Base-by-base conservation (phyloP, 2,113 vertebrate species). In the Zosterops japonicus region DNA sequence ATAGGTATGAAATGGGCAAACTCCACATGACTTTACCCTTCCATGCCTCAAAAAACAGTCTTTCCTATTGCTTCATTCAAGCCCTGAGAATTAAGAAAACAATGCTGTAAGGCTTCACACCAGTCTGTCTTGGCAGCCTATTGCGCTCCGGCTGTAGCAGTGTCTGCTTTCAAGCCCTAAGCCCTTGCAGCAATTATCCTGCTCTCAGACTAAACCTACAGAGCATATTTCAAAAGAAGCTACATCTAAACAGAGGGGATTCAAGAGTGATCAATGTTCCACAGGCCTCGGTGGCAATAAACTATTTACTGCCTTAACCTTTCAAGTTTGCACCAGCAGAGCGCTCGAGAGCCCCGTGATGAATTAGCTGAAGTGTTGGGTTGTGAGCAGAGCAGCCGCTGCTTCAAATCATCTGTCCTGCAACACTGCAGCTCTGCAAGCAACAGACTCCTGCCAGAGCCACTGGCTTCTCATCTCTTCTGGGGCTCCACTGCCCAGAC, bases 291-390 rank as follows among this genome's bases (percentile, higher is more conserved):
- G 67, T 63, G 76, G 94, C 93, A 83, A 96, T 95, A 96, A 97
- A 97, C 97, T 89, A 94, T 97, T 95, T 96, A 96, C 95, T 92
- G 94, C 86, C 71, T 91, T 67, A 94, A 94, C 95, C 93, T 95
- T 95, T 95, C 44, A 94, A 90, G 93, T 87, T 33, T 87, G 97
- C 75, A 52, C 81, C 57, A 84, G 76, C 49, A 7, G 91, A 94
- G 94, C 21, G 7, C 83, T 86, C 69, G 33, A 86, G 94, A 95
- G 63, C 71, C 50, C 90, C 9, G 80, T 96, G 94, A 98, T 97
- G 90, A 92, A 97, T 95, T 88, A 89, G 94, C 92, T 60, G 88
- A 89, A 96, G 95, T 63, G 92, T 96, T 94, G 83, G 94, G 85
- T 75, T 33, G 88, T 5, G 33, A 87, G 86, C 59, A 1, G 21